Conservation (phyloP, 2,888 invertebrate genomes). For the Graphium colonna region DNA sequence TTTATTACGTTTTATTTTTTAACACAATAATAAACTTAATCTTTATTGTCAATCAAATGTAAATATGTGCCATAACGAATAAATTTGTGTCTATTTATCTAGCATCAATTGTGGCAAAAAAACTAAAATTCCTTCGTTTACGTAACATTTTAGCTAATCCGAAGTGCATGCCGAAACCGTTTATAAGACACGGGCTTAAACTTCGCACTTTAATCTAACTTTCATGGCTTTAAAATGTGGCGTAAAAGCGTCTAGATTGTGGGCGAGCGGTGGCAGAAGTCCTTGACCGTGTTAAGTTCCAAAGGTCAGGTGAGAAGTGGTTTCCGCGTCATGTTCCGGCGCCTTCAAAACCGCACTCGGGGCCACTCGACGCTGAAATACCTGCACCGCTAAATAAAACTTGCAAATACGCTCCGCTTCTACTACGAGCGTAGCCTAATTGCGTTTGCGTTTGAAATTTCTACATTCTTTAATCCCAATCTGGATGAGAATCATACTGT, state of each 20-base stretch:
- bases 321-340: constrained; percentile 16
- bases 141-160: background rate
- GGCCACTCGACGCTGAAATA: constrained; percentile 13
- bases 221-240: constrained; percentile 19
- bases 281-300: constrained; percentile 38
- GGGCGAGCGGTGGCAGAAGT: constrained; percentile 33
- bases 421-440: background rate
- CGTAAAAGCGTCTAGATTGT: constrained; percentile 17
- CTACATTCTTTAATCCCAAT: too few species aligned
- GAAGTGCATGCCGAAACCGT: background rate
- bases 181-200: background rate
- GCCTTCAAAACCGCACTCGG: constrained; percentile 24
- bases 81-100: too few species aligned
- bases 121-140: too few species aligned
- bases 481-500: too few species aligned
- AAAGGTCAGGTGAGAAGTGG: constrained; percentile 31
- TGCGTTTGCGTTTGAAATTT: background rate
- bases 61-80: too few species aligned
- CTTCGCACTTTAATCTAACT: constrained; percentile 18
- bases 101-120: too few species aligned
- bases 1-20: too few species aligned
- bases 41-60: too few species aligned
- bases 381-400: constrained; percentile 12
- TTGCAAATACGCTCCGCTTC: background rate
- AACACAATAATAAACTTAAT: too few species aligned